Conservation (phyloP, 2,888 invertebrate genomes). For the Gerris lacustris region DNA sequence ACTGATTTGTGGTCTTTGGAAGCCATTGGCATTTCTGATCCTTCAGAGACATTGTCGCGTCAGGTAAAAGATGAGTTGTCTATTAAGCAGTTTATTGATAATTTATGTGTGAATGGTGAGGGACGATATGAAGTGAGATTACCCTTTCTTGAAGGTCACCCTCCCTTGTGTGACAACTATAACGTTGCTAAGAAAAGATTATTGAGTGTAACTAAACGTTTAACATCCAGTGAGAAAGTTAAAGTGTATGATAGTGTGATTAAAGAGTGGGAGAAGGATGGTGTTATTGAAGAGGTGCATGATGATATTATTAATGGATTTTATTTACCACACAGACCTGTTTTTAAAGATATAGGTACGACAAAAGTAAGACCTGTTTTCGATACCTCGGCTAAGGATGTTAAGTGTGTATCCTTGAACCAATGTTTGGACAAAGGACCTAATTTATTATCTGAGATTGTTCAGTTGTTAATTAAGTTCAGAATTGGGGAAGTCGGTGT, state of each 20-base stretch:
- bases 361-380: conserved; percentile 16
- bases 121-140: background rate
- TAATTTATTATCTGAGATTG: too few relatives aligned
- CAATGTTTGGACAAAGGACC: too few relatives aligned
- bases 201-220: background rate
- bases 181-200: conserved; percentile 9
- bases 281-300: conserved; percentile 12
- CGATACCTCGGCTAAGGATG: too few relatives aligned
- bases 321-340: conserved; percentile 16
- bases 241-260: conserved; percentile 4
- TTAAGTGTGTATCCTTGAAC: too few relatives aligned
- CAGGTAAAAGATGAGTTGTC: background rate
- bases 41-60: background rate
- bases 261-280: conserved; percentile 14
- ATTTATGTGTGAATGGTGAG: too few relatives aligned
- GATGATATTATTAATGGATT: conserved; percentile 7
- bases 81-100: too few relatives aligned
- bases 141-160: conserved; percentile 14
- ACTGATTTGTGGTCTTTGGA: conserved; percentile 4
- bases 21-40: background rate
- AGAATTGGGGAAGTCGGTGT: too few relatives aligned
- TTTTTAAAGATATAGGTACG: conserved; percentile 13
- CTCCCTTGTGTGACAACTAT: conserved; percentile 7
- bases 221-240: too few relatives aligned
- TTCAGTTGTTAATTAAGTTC: too few relatives aligned